phyloP scores from a whole-genome alignment of 2,797 vertebrate genomes.

The Euphonia xanthogaster region DNA sequence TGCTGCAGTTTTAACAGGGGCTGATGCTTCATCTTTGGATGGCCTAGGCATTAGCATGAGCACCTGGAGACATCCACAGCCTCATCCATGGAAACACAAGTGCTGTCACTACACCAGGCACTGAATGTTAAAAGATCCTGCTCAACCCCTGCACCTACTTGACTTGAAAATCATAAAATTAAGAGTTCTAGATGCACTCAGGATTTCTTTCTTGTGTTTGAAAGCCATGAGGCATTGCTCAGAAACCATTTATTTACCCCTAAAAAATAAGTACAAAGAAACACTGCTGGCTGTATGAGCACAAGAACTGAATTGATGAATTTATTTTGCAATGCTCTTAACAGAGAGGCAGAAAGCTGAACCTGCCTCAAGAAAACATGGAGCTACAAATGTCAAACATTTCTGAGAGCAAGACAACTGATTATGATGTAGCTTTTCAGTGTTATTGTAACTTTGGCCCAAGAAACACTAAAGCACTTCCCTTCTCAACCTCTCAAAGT shows the following conservation, averaged over 20 bases:
- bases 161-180: background rate
- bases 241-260: background rate
- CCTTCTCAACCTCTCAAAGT: background rate
- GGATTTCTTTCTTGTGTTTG: background rate
- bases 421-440: background rate
- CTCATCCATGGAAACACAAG: background rate
- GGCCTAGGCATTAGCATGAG: background rate
- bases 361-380: background rate
- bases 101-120: background rate
- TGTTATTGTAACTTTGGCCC: background rate
- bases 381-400: background rate
- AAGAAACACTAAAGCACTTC: background rate
- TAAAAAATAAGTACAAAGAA: background rate
- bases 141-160: background rate
- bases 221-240: background rate
- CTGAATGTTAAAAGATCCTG: background rate
- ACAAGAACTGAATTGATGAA: rapidly evolving
- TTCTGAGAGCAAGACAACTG: background rate
- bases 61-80: background rate
- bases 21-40: background rate
- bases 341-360: background rate
- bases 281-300: background rate
- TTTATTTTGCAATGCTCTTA: background rate
- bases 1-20: background rate
- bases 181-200: background rate